Percentiles rank a stretch among this genome's conserved stretches.
phyloP scores from a whole-genome alignment of 2,797 vertebrate genomes.

The Pseudochromis fuscus region DNA sequence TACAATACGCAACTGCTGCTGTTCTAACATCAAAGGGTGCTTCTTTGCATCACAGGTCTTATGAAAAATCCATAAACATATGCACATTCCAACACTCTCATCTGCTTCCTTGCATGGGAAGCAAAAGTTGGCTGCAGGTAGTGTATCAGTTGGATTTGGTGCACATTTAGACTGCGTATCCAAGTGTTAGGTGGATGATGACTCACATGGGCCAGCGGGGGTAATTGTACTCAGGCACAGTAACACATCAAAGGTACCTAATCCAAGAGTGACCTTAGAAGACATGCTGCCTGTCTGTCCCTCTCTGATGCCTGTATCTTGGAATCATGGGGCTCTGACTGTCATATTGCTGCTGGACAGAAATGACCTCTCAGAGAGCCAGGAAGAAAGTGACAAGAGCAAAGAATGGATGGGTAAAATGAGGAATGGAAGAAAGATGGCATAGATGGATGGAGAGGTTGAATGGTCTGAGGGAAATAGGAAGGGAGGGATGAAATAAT shows the following conservation, averaged over 20 bases:
- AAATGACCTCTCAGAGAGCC: slow-evolving; percentile 40
- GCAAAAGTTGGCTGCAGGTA: neutral
- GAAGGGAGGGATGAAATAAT: slow-evolving; percentile 60
- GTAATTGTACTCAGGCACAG: neutral
- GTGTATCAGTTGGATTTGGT: no score
- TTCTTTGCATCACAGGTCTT: no score
- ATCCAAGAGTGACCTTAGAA: neutral
- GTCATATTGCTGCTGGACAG: slow-evolving; percentile 26
- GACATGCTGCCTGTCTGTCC: neutral
- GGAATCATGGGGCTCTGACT: slow-evolving; percentile 22
- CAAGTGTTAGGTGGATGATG: neutral
- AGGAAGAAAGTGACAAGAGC: slow-evolving; percentile 39
- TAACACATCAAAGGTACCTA: neutral
- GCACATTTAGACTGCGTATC: neutral
- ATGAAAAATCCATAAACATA: no score
- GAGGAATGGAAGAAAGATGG: slow-evolving; percentile 42
- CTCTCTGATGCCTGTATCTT: neutral
- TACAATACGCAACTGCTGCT: no score
- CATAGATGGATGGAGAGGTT: slow-evolving; percentile 52
- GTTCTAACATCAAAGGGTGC: no score
- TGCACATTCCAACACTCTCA: neutral
- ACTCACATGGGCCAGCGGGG: neutral
- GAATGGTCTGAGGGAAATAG: slow-evolving; percentile 45
- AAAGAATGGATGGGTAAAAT: slow-evolving; percentile 53
- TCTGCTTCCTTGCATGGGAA: neutral